These are phyloP conservation scores for Corynorhinus townsendii DNA, from an alignment of 2,113 vertebrate species.

Conservation along the genomic window DNA sequence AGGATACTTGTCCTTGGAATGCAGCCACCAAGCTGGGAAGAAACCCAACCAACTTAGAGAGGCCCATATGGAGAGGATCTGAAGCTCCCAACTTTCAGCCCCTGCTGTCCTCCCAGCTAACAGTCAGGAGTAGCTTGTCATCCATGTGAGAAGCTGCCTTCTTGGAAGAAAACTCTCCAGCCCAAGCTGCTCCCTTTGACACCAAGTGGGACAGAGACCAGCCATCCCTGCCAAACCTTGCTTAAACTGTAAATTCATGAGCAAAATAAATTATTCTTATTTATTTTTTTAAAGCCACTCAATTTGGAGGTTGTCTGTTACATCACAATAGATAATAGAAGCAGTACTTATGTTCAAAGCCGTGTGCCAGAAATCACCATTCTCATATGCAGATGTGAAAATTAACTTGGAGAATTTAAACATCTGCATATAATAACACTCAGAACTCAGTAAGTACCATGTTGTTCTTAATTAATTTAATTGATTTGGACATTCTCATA, in stretches of 20 bases:
- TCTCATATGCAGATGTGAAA: not conserved
- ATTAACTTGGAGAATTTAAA: not conserved
- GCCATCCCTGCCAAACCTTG: not conserved
- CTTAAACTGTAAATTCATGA: not conserved
- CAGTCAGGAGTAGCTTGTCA: not conserved
- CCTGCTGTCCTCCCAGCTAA: not conserved
- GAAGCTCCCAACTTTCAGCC: not conserved
- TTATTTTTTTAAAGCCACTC: not conserved
- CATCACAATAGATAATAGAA: not conserved
- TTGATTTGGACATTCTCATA: not conserved
- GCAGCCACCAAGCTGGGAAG: not conserved
- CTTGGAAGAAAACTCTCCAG: not conserved
- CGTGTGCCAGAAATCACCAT: not conserved
- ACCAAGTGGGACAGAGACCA: not conserved
- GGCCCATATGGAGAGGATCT: not conserved
- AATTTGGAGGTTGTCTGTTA: not conserved
- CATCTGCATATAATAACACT: not conserved
- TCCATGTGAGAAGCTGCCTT: too few species aligned
- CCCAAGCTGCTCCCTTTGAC: not conserved
- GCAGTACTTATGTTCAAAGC: not conserved
- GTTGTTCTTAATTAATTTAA: constrained; percentile 13
- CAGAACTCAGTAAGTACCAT: not conserved
- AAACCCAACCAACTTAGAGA: not conserved
- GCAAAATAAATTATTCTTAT: not conserved
- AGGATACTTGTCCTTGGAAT: not conserved